phyloP scores from a whole-genome alignment of 2,888 invertebrate genomes.

The Nipponacmea schrenckii region DNA sequence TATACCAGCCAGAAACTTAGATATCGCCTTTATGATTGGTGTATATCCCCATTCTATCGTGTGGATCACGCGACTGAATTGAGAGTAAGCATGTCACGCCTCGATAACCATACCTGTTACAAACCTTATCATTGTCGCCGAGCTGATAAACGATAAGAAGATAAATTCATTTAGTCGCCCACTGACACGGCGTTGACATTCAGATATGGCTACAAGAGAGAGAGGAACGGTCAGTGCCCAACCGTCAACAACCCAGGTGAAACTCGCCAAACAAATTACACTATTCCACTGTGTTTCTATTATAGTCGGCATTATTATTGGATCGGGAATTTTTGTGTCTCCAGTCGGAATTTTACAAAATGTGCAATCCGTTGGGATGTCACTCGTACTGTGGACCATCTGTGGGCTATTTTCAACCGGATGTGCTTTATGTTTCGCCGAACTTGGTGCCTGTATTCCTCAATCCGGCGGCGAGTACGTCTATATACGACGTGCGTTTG shows the following conservation, averaged over 20 bases:
- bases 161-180: no score
- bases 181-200: no score
- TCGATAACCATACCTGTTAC: no score
- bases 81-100: no score
- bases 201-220: no score
- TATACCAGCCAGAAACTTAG: no score
- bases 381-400: conserved; percentile 87
- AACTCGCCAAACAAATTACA: conserved; percentile 52
- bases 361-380: conserved; percentile 79
- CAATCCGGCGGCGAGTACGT: conserved; percentile 71
- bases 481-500: conserved; percentile 68
- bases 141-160: no score
- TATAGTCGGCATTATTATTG: conserved; percentile 83
- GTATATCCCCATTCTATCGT: no score
- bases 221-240: no score
- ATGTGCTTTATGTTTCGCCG: conserved; percentile 90
- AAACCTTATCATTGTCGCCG: no score
- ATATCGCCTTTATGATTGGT: no score
- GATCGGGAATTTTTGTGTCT: conserved; percentile 94
- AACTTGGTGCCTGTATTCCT: conserved; percentile 88
- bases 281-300: conserved; percentile 56
- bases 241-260: conserved; percentile 27
- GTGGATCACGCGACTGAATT: no score
- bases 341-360: conserved; percentile 87
- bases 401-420: conserved; percentile 82